Base-by-base conservation (phyloP, 2,888 invertebrate genomes). In the Ryuthela nishihirai region DNA sequence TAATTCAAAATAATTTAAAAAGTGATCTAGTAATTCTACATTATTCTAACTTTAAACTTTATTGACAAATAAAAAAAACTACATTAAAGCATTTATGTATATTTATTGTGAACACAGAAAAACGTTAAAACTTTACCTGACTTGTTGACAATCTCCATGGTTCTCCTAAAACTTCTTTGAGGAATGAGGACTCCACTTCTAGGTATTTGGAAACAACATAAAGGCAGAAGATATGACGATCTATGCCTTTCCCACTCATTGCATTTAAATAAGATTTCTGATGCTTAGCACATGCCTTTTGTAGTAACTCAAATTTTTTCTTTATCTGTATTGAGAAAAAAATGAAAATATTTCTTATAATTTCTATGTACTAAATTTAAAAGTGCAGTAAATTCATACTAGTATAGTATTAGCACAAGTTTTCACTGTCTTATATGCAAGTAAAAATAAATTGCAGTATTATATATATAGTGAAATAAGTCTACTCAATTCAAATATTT, bases 161-260 rank as follows among this genome's bases (percentile, higher is more conserved):
- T 72, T 98, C 97, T 72, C 94, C 94, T 69, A 99, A 83, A 29
- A 98, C 64, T 45, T 61, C 80, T 74, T 88, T 85, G 32, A 97
- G 81, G 80, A 97, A 97, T n/a, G 94, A 93, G 41, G 94, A 94
- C 66, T 97, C 94, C 7, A 92, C 83, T 76, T 97, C 95, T 65
- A 99, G 80, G 75, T 99, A 99, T 76, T 97, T 95, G 54, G 95
- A 95, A 54, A 99, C 90, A 29, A 99, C 97, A 76, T 98, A 99
- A 10, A 99, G 81, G 72, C 95, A 97, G 81, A 99, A 99, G 39
- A 99, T 79, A 75, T 99, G 98, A 43, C 99, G 82, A 77, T 99
- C 98, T 69, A 99, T 92, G 65, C 99, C 99, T 70, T 85, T 85
- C 7, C 98, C 99, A 52, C 91, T 88, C 98, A 99, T 99, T 9